Evolutionary conservation across 2,888 invertebrate species (phyloP).

Genomic region (Ochropleura leucogaster): DNA sequence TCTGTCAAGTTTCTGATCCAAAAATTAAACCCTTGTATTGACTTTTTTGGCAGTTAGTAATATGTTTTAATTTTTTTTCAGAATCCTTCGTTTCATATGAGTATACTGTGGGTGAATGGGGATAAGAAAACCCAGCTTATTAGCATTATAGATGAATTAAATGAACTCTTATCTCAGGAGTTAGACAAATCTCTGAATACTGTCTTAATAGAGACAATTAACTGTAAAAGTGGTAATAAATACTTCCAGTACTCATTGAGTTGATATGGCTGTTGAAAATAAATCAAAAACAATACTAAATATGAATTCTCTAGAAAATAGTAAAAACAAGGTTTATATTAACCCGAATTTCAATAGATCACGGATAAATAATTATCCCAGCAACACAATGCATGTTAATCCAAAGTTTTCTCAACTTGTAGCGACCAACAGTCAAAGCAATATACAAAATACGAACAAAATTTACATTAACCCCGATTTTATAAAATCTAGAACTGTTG

Average conservation of each 20-base stretch:
- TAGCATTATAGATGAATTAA: constrained; percentile 87
- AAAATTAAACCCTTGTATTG: background rate
- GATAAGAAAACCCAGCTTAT: constrained; percentile 90
- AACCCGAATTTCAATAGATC: constrained; percentile 85
- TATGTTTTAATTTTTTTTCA: constrained; percentile 79
- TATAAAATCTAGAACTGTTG: constrained; percentile 63
- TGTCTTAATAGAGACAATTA: constrained; percentile 89
- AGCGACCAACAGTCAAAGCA: constrained; percentile 53
- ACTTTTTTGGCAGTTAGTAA: background rate
- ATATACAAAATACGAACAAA: constrained; percentile 68
- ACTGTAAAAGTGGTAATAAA: constrained; percentile 95
- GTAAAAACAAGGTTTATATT: constrained; percentile 80
- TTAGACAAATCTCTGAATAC: constrained; percentile 80
- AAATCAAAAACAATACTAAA: constrained; percentile 49
- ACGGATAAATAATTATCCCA: constrained; percentile 46
- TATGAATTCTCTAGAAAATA: constrained; percentile 60
- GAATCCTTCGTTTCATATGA: constrained; percentile 96
- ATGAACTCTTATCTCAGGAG: constrained; percentile 79
- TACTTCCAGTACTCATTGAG: constrained; percentile 90
- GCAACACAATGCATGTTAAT: constrained; percentile 77
- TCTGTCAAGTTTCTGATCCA: background rate
- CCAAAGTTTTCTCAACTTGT: constrained; percentile 76
- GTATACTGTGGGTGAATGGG: constrained; percentile 95
- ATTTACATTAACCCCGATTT: constrained; percentile 89
- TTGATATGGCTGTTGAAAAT: constrained; percentile 68